Conservation (phyloP, 2,113 vertebrate species). For the Platysternon megacephalum region DNA sequence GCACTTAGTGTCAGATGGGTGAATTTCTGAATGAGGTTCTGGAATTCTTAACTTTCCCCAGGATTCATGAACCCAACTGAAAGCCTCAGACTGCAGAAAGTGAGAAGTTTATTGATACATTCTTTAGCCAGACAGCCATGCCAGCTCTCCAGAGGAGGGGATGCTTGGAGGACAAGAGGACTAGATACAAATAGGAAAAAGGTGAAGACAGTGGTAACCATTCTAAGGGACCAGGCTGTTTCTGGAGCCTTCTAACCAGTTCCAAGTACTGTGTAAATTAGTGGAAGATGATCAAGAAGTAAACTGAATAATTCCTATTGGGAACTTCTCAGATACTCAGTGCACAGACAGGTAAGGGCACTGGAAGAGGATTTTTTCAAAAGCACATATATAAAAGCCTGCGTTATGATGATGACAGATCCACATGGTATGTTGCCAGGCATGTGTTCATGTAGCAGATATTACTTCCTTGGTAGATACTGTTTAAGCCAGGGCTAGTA, state of each 20-base stretch:
- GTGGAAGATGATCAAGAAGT: neutral
- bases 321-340: neutral
- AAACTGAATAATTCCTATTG: neutral
- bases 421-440: neutral
- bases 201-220: neutral
- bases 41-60: neutral
- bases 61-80: neutral
- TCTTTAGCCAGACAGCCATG: neutral
- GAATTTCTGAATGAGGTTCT: neutral
- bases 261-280: accelerated
- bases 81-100: neutral
- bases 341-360: neutral
- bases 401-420: neutral
- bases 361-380: neutral
- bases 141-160: neutral
- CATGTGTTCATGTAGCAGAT: neutral
- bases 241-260: neutral
- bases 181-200: accelerated
- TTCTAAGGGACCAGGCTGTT: neutral
- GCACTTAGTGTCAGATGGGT: neutral
- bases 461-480: neutral
- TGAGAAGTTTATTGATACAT: neutral
- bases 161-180: neutral
- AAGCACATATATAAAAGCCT: neutral
- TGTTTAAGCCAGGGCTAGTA: neutral